Evolutionary conservation across 2,113 vertebrate species (phyloP).

Genomic region (Boleophthalmus pectinirostris): DNA sequence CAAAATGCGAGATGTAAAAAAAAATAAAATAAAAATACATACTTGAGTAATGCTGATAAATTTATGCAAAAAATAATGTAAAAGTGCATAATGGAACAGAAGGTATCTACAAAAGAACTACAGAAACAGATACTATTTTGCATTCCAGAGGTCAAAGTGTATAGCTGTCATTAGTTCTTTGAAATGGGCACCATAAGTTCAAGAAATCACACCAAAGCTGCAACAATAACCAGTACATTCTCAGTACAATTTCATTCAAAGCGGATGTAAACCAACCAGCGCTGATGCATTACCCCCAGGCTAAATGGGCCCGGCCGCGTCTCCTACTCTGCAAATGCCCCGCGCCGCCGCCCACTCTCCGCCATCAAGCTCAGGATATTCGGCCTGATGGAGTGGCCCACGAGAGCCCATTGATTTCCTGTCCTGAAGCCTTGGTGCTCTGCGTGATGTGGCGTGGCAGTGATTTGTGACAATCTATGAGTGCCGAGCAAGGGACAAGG

Average conservation of each 20-base stretch:
- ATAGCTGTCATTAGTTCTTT: not conserved
- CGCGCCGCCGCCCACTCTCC: slow-evolving; percentile 22
- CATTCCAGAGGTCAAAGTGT: not conserved
- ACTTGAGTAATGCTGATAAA: not conserved
- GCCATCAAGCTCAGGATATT: slow-evolving; percentile 63
- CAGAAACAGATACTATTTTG: not conserved
- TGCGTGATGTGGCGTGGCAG: slow-evolving; percentile 54
- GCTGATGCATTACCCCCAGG: slow-evolving; percentile 9
- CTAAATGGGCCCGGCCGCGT: not conserved
- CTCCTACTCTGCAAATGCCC: slow-evolving; percentile 27
- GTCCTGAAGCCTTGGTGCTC: slow-evolving; percentile 42
- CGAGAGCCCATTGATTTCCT: slow-evolving; percentile 74
- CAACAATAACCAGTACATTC: not conserved
- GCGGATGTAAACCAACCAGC: not conserved
- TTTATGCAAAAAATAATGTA: not conserved
- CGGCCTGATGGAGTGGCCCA: slow-evolving; percentile 66
- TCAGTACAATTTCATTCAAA: not conserved
- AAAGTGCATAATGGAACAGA: not conserved
- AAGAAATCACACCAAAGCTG: not conserved
- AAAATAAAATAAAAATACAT: no score
- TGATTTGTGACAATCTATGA: slow-evolving; percentile 70
- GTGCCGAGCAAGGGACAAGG: slow-evolving; percentile 26
- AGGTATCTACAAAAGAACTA: no score
- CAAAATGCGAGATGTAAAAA: slow-evolving; percentile 1
- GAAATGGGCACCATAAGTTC: not conserved